Evolutionary conservation across 2,113 vertebrate genomes (phyloP), one percentile per base, ranked within the genome.

Genomic region (Siniperca chuatsi): DNA sequence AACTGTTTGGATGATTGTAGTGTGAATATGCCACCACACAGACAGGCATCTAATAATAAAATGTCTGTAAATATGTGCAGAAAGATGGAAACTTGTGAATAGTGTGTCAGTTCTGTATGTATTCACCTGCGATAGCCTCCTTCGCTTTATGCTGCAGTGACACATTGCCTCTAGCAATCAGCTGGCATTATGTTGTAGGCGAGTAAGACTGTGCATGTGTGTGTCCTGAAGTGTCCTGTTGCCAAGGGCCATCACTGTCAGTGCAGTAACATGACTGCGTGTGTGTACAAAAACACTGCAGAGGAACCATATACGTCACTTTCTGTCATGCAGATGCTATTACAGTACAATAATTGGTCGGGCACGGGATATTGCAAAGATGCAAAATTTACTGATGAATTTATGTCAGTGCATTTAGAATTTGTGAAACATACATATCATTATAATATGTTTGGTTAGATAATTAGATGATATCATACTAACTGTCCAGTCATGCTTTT

Each of bases 101-200:
- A 10, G 18, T 29, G 7, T 37, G 61, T 73, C 33, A 23, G 48
- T 23, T 65, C 29, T 33, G 42, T 29, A n/a, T 12, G 18, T 9
- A 46, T 61, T 52, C 72, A 67, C 52, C 48, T 81, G 52, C 4
- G n/a, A 44, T 52, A 46, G 66, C 29, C 62, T 74, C 29, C 58
- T 71, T 57, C 50, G 33, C 78, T 75, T 48, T n/a, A 79, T 48
- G 83, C 82, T 40, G 52, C 81, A 46, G 71, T 48, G 86, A 81
- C 79, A 86, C 81, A 15, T 70, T 58, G 78, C 87, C 83, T 78
- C 64, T 67, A 82, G 87, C 80, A n/a, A 78, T 89, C 84, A 82
- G 84, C 81, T 77, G 74, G 61, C 71, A 60, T 81, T 75, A 55
- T 42, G 73, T 67, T 79, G 72, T 6, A 73, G 85, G 85, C 78